Evolutionary conservation across 1,140 invertebrate genomes (phyloP), one percentile per base, ranked within the genome.

Genomic region (Delia radicum): DNA sequence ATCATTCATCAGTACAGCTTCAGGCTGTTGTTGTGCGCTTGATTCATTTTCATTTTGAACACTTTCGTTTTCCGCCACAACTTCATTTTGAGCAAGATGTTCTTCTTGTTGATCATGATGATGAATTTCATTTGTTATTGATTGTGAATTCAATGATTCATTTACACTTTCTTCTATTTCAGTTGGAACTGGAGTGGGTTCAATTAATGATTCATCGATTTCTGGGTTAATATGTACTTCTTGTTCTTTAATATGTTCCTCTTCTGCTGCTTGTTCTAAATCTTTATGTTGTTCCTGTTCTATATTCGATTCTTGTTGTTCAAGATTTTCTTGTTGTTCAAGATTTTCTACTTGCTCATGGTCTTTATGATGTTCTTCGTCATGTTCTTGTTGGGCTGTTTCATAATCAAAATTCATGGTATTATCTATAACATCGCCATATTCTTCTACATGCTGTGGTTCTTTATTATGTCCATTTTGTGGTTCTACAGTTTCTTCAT

Each of bases 351-450:
- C 28, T 27, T 21, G n/a, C n/a, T 55, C 13, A 2, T 74, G 5
- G 33, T 29, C 26, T 15, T 67, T 61, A 18, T 33, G 55, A 37
- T 74, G n/a, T 80, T 63, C 62, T 15, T 13, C 27, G 8, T 28
- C 42, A n/a, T n/a, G n/a, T 76, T 77, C 61, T 65, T 71, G 65
- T 18, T 31, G 72, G 31, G 80, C 67, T 21, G 78, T 75, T 78
- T 85, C 83, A 63, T 85, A 85, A 83, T 85, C 83, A 69, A 85
- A 85, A 82, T 85, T 85, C 81, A 83, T 83, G 79, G 80, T 83
- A 74, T 85, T 80, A 72, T 84, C 83, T 37, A 75, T 27, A 15
- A 71, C 48, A 67, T 61, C 27, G 18, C 21, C 4, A 55, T 72
- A 42, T 24, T 75, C 65, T 15, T 75, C 67, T 3, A 13, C 37